Conservation (phyloP, 2,113 vertebrate genomes). For the Xenopus laevis region DNA sequence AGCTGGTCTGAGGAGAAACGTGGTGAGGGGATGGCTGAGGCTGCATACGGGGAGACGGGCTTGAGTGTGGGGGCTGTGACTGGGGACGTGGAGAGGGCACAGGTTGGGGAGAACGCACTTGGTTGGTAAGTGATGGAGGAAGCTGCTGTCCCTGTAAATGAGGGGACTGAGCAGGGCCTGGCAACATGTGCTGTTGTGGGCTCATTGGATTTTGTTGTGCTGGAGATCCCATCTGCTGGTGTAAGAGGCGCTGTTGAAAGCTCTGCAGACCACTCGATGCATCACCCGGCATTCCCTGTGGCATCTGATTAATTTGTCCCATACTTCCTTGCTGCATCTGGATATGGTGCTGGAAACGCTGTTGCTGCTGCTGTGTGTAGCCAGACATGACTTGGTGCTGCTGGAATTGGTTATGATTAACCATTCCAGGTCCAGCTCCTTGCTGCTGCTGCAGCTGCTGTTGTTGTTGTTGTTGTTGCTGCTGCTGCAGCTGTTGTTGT, state of each 20-base stretch:
- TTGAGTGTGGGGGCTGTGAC: conserved; percentile 80
- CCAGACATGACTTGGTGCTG: conserved; percentile 75
- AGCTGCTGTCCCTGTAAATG: conserved; percentile 88
- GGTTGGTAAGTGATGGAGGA: conserved; percentile 82
- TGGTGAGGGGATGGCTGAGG: conserved; percentile 83
- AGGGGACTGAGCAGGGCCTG: conserved; percentile 77
- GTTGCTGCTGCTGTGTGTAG: conserved; percentile 69
- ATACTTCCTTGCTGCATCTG: conserved; percentile 77
- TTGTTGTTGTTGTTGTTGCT: conserved; percentile 64
- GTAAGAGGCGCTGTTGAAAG: conserved; percentile 83
- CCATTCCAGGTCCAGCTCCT: conserved; percentile 66
- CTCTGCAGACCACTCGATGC: conserved; percentile 79
- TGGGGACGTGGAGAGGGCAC: conserved; percentile 82
- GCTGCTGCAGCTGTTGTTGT: conserved; percentile 50
- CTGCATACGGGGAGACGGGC: conserved; percentile 85
- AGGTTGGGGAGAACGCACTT: conserved; percentile 94
- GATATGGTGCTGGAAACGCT: conserved; percentile 77
- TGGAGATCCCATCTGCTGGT: conserved; percentile 85
- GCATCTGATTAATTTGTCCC: conserved; percentile 74
- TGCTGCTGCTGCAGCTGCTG: conserved; percentile 59
- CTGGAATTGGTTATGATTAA: conserved; percentile 85
- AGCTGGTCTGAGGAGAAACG: conserved; percentile 92
- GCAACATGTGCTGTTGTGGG: conserved; percentile 78
- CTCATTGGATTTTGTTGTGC: conserved; percentile 78
- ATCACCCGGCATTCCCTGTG: conserved; percentile 69